Evolutionary conservation across 2,888 invertebrate genomes (phyloP).

Genomic region (Lycia hirtaria): DNA sequence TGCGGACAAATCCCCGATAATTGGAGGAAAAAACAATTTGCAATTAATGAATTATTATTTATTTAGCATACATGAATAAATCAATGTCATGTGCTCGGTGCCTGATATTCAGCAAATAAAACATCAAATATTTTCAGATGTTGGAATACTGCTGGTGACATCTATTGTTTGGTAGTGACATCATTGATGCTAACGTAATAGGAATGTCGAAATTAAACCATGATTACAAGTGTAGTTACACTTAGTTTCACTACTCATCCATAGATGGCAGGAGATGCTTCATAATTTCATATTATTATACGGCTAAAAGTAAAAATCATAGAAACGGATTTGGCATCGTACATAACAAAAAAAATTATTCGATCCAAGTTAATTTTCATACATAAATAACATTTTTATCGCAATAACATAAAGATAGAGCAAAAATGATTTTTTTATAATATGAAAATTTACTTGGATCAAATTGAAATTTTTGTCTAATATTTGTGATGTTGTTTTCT

Average conservation of each 20-base stretch:
- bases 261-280: slow-evolving; percentile 57
- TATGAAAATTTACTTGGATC: too few relatives aligned
- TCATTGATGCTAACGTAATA: background rate
- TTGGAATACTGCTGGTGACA: slow-evolving; percentile 48
- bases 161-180: slow-evolving; percentile 53
- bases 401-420: too few relatives aligned
- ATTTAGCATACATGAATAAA: too few relatives aligned
- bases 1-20: slow-evolving; percentile 16
- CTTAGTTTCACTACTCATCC: slow-evolving; percentile 35
- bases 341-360: too few relatives aligned
- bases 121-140: background rate
- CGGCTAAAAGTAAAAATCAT: too few relatives aligned
- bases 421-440: too few relatives aligned
- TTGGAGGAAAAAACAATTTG: background rate
- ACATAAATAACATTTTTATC: too few relatives aligned
- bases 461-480: too few relatives aligned
- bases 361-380: too few relatives aligned
- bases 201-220: background rate
- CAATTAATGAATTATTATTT: background rate
- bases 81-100: background rate
- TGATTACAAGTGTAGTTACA: background rate
- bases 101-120: background rate
- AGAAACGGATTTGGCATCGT: too few relatives aligned
- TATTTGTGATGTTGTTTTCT: too few relatives aligned
- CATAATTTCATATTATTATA: background rate